Evolutionary conservation across 2,797 vertebrate species (phyloP).

Genomic region (Leptodactylus fallax): DNA sequence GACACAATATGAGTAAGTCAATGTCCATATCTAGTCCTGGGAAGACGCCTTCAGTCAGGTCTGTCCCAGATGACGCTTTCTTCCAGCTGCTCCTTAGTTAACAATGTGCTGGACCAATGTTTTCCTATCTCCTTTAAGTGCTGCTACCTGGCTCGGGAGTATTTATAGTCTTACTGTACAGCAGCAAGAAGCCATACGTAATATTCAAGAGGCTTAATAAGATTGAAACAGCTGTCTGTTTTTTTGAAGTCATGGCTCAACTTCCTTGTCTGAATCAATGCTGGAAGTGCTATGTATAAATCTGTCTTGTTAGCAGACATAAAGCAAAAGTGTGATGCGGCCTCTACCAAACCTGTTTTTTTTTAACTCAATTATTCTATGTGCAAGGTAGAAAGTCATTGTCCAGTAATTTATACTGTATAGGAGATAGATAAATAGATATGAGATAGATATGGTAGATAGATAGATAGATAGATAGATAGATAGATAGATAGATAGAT

Average conservation of each 20-base stretch:
- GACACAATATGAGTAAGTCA: neutral
- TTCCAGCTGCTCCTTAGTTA: neutral
- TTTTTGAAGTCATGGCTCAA: constrained; percentile 11
- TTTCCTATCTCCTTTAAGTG: neutral
- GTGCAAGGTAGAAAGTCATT: neutral
- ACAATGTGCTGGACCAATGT: neutral
- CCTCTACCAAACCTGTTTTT: neutral
- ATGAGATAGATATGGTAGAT: no score
- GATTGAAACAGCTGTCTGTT: constrained; percentile 33
- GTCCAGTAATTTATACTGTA: neutral
- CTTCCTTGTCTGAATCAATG: constrained; percentile 34
- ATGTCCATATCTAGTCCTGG: neutral
- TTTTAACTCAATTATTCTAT: neutral
- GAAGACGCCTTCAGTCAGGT: neutral
- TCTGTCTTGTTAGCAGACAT: constrained; percentile 18
- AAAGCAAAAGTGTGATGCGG: neutral
- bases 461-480: no score
- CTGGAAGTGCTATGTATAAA: constrained; percentile 25
- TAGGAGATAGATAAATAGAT: no score
- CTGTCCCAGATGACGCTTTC: neutral
- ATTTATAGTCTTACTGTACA: constrained; percentile 21
- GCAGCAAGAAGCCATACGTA: constrained; percentile 7
- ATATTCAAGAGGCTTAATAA: constrained; percentile 38
- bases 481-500: no score
- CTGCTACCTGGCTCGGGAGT: constrained; percentile 2